These are phyloP conservation scores for Papilio machaon DNA, from an alignment of 1,140 invertebrate species.

Conservation along the genomic window DNA sequence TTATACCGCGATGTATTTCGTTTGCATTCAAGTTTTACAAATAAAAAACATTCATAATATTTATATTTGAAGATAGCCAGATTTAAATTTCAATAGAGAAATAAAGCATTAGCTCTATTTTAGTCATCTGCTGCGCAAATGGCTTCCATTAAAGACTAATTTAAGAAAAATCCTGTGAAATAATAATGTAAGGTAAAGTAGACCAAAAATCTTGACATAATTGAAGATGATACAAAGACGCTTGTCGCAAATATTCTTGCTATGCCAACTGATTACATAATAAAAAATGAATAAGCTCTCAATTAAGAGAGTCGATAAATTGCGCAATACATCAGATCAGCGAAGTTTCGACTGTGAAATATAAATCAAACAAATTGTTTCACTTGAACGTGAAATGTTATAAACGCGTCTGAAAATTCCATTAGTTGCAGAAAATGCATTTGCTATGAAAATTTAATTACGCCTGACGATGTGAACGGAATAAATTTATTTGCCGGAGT, in stretches of 20 bases:
- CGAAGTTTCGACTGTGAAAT: conserved; percentile 25
- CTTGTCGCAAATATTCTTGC: too few relatives aligned
- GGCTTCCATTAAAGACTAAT: too few relatives aligned
- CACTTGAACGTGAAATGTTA: conserved; percentile 37
- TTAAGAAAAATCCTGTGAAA: too few relatives aligned
- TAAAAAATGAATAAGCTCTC: too few relatives aligned
- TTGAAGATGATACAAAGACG: too few relatives aligned
- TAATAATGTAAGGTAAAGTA: too few relatives aligned
- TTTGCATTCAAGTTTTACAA: background rate
- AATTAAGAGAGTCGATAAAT: conserved; percentile 10
- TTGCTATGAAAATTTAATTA: conserved; percentile 40
- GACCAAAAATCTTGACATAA: too few relatives aligned
- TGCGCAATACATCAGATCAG: conserved; percentile 22
- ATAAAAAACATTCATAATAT: background rate
- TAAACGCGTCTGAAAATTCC: conserved; percentile 38
- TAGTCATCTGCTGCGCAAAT: too few relatives aligned
- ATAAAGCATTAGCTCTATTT: background rate
- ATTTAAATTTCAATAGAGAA: background rate
- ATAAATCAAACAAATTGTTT: conserved; percentile 40
- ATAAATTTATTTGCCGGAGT: conserved; percentile 36
- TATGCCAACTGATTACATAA: background rate
- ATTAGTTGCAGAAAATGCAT: conserved; percentile 41
- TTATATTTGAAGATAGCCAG: background rate
- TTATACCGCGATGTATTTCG: background rate
- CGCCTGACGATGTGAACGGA: conserved; percentile 36